Conservation (phyloP, 2,113 vertebrate species). For the Geococcyx californianus region DNA sequence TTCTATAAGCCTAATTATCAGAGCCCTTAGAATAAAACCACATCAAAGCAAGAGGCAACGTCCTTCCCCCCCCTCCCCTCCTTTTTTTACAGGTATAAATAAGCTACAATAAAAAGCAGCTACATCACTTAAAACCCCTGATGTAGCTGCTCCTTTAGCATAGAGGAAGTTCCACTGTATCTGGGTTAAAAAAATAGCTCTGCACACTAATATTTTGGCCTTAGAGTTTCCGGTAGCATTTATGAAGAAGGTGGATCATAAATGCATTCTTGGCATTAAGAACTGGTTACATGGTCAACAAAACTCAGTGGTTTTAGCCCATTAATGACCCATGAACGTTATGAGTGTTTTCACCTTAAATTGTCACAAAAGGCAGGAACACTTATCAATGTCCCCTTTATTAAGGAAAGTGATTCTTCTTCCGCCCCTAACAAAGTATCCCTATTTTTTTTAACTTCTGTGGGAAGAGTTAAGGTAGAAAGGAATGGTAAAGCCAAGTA, state of each 20-base stretch:
- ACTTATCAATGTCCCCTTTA: background rate
- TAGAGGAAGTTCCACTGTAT: constrained; percentile 60
- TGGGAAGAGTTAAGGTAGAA: constrained; percentile 22
- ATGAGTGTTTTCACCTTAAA: constrained; percentile 3
- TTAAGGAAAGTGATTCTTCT: background rate
- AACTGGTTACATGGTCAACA: constrained; percentile 47
- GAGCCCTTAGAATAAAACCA: constrained; percentile 78
- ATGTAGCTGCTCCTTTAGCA: constrained; percentile 49
- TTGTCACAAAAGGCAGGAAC: constrained; percentile 21
- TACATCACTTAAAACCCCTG: constrained; percentile 54
- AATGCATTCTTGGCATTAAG: constrained; percentile 72
- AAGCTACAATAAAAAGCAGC: constrained; percentile 65
- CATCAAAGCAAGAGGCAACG: constrained; percentile 61
- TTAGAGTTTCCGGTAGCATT: constrained; percentile 76
- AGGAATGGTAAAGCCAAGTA: background rate
- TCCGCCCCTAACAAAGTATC: background rate
- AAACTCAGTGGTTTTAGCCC: constrained; percentile 43
- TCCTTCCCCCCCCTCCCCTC: background rate
- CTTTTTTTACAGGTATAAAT: constrained; percentile 54
- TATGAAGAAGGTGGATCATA: constrained; percentile 60
- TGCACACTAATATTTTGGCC: constrained; percentile 70
- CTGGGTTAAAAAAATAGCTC: constrained; percentile 59
- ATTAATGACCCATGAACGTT: constrained; percentile 14
- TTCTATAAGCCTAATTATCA: constrained; percentile 70
- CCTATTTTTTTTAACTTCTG: background rate